These are phyloP conservation scores for Synergus gifuensis DNA, from an alignment of 2,888 invertebrate genomes.

Conservation along the genomic window DNA sequence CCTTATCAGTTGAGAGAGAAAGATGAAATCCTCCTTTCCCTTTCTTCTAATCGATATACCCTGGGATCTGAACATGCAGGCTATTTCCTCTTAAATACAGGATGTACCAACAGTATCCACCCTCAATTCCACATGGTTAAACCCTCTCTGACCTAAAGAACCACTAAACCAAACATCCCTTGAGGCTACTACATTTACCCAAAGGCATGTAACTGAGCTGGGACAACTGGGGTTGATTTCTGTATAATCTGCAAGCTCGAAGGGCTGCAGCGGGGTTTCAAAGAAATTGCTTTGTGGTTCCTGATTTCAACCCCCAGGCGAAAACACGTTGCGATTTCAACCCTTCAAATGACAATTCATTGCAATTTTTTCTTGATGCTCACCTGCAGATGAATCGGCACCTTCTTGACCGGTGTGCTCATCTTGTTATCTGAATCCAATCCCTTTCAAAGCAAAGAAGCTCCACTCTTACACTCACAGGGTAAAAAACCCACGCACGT, in stretches of 20 bases:
- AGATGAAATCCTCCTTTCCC: neutral
- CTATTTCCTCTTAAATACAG: neutral
- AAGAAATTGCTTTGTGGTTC: neutral
- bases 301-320: neutral
- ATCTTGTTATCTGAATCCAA: slow-evolving; percentile 75
- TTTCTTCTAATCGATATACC: neutral
- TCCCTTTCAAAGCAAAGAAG: neutral
- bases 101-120: neutral
- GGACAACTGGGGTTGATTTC: slow-evolving; percentile 23
- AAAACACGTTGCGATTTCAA: neutral
- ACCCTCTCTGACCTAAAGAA: slow-evolving; percentile 1
- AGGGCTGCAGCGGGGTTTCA: neutral
- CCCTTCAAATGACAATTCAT: neutral
- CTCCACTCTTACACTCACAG: slow-evolving; percentile 18
- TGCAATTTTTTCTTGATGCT: slow-evolving; percentile 65
- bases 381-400: slow-evolving; percentile 96
- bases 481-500: slow-evolving; percentile 10
- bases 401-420: slow-evolving; percentile 94
- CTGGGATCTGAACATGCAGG: neutral
- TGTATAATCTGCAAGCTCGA: slow-evolving; percentile 25
- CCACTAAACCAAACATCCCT: neutral
- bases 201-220: slow-evolving; percentile 21
- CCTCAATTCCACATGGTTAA: slow-evolving; percentile 15
- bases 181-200: neutral
- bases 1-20: neutral